These are phyloP conservation scores for Drosophila trapezifrons DNA, from an alignment of 1,140 invertebrate species.

Conservation along the genomic window DNA sequence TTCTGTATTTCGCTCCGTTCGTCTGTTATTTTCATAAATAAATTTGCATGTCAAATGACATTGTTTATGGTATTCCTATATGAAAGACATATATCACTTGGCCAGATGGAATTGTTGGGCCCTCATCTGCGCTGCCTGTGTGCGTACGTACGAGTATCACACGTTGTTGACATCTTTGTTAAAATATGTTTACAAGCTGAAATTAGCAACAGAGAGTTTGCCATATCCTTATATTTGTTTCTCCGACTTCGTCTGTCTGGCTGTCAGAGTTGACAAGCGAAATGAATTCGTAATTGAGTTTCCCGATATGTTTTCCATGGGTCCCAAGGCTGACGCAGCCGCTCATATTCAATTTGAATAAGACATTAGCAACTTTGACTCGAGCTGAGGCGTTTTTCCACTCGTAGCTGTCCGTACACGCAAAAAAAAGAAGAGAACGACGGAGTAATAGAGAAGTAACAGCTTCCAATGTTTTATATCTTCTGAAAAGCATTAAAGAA, in stretches of 20 bases:
- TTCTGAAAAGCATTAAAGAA: too few relatives aligned
- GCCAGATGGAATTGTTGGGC: constrained; percentile 36
- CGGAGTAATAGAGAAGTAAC: too few relatives aligned
- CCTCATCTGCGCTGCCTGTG: constrained; percentile 39
- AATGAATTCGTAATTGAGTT: constrained; percentile 83
- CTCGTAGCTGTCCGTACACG: not conserved
- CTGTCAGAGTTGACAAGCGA: constrained; percentile 72
- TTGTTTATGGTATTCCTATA: constrained; percentile 82
- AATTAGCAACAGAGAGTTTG: constrained; percentile 66
- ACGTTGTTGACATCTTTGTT: constrained; percentile 82
- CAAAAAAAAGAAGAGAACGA: too few relatives aligned
- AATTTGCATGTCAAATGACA: constrained; percentile 83
- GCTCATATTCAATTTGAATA: constrained; percentile 59
- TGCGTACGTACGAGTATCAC: constrained; percentile 48
- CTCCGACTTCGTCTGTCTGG: constrained; percentile 52
- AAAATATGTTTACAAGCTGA: constrained; percentile 82
- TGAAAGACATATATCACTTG: constrained; percentile 70
- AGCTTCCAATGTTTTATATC: too few relatives aligned
- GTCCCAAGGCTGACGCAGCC: constrained; percentile 24
- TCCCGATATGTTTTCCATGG: constrained; percentile 53
- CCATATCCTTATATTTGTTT: constrained; percentile 23
- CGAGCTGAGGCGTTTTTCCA: constrained; percentile 13
- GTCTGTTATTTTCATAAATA: constrained; percentile 81
- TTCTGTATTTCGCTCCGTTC: constrained; percentile 61
- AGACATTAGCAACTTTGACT: constrained; percentile 56